These are phyloP conservation scores for Calidris pygmaea DNA, from an alignment of 2,113 vertebrate species.

Conservation along the genomic window DNA sequence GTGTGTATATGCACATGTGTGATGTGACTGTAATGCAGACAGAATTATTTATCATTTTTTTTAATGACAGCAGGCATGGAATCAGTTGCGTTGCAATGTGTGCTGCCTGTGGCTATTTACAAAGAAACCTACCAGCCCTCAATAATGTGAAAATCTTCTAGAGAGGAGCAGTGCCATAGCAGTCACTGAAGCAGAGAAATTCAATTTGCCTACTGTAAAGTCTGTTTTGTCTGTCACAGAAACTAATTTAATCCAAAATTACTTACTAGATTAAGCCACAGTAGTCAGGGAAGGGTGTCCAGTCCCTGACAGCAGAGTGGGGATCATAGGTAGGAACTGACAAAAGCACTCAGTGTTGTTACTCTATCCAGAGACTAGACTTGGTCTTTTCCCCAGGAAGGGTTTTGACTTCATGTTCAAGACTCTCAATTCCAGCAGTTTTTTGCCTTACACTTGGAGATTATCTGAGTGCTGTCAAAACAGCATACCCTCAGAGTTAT, in stretches of 20 bases:
- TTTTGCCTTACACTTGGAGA: not conserved
- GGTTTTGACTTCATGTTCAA: not conserved
- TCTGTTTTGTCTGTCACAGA: slow-evolving; percentile 73
- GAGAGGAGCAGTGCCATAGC: slow-evolving; percentile 38
- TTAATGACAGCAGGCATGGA: not conserved
- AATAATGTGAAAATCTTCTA: slow-evolving; percentile 72
- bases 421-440: not conserved
- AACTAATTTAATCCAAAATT: slow-evolving; percentile 76
- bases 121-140: slow-evolving; percentile 64
- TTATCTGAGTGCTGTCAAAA: not conserved
- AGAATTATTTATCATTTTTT: not conserved
- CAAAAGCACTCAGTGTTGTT: slow-evolving; percentile 3
- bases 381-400: not conserved
- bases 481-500: not conserved
- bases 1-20: not conserved
- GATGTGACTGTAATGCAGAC: not conserved
- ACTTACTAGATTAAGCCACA: slow-evolving; percentile 63
- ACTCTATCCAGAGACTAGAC: not conserved
- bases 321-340: not conserved
- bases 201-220: slow-evolving; percentile 79
- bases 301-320: not conserved
- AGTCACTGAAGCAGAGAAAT: slow-evolving; percentile 77
- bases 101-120: slow-evolving; percentile 54
- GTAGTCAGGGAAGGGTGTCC: slow-evolving; percentile 27
- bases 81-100: not conserved